phyloP scores from a whole-genome alignment of 2,797 vertebrate genomes.

The Cossypha caffra region DNA sequence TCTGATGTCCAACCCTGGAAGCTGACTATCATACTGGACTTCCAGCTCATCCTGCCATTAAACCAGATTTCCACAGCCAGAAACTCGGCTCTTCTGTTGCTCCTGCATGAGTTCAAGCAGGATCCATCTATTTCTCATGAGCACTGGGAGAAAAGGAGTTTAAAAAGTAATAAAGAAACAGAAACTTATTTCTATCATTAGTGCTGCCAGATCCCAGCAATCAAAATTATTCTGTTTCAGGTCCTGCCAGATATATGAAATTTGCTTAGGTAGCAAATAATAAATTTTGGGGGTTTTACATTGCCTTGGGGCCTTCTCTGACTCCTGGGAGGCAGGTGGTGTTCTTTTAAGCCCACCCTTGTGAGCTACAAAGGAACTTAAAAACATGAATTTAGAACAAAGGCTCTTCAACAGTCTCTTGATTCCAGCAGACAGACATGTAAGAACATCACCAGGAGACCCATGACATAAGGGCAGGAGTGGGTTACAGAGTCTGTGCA shows the following conservation, averaged over 20 bases:
- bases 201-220: background rate
- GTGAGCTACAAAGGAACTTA: background rate
- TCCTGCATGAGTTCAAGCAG: background rate
- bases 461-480: background rate
- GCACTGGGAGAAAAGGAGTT: background rate
- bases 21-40: background rate
- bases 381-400: background rate
- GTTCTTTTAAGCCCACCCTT: background rate
- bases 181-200: background rate
- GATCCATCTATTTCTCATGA: accelerated
- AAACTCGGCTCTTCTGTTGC: background rate
- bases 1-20: background rate
- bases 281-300: background rate
- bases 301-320: background rate
- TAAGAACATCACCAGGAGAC: background rate
- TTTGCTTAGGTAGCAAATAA: background rate
- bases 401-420: background rate
- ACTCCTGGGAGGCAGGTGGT: background rate
- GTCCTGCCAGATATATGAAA: background rate
- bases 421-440: background rate
- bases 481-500: background rate
- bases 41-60: background rate
- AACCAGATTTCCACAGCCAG: background rate
- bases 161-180: background rate
- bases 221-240: background rate